Percentiles rank a stretch among this genome's conserved stretches.
These are phyloP conservation scores for Caenorhabditis becei DNA, from an alignment of 2,888 invertebrate species.

Conservation along the genomic window DNA sequence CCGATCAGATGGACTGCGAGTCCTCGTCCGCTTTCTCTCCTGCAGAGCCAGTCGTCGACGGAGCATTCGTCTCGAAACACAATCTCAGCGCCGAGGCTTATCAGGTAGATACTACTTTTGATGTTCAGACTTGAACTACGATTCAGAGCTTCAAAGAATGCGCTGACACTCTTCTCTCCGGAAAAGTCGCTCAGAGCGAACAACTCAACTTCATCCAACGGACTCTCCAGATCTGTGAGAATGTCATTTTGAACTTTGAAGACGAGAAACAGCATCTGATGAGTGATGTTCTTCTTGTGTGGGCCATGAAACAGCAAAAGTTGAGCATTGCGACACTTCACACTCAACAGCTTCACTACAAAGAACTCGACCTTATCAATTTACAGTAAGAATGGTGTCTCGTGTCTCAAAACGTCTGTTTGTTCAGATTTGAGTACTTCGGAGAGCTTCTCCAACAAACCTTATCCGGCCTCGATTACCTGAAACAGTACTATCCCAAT, in stretches of 20 bases:
- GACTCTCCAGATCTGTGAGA: slow-evolving; percentile 70
- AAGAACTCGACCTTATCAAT: slow-evolving; percentile 76
- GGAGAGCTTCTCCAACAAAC: slow-evolving; percentile 81
- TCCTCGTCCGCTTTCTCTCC: slow-evolving; percentile 74
- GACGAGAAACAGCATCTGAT: slow-evolving; percentile 81
- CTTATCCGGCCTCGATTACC: slow-evolving; percentile 76
- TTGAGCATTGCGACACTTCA: slow-evolving; percentile 78
- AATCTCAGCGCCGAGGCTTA: slow-evolving; percentile 79
- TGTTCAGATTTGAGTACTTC: slow-evolving; percentile 79
- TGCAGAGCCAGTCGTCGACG: slow-evolving; percentile 73
- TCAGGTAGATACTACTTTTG: slow-evolving; percentile 67
- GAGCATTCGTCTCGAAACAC: slow-evolving; percentile 76
- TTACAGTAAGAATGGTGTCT: slow-evolving; percentile 67
- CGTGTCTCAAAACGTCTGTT: not conserved
- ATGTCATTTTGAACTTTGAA: slow-evolving; percentile 73
- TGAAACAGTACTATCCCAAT: slow-evolving; percentile 77
- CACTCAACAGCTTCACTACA: slow-evolving; percentile 80
- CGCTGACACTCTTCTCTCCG: slow-evolving; percentile 76
- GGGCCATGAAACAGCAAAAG: slow-evolving; percentile 81
- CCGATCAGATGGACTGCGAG: slow-evolving; percentile 71
- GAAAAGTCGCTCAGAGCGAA: slow-evolving; percentile 70
- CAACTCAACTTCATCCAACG: slow-evolving; percentile 70
- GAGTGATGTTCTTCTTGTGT: slow-evolving; percentile 79
- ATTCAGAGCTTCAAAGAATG: slow-evolving; percentile 79
- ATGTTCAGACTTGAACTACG: too few species aligned